These are phyloP conservation scores for Zeuzera pyrina DNA, from an alignment of 2,888 invertebrate species.

Conservation along the genomic window DNA sequence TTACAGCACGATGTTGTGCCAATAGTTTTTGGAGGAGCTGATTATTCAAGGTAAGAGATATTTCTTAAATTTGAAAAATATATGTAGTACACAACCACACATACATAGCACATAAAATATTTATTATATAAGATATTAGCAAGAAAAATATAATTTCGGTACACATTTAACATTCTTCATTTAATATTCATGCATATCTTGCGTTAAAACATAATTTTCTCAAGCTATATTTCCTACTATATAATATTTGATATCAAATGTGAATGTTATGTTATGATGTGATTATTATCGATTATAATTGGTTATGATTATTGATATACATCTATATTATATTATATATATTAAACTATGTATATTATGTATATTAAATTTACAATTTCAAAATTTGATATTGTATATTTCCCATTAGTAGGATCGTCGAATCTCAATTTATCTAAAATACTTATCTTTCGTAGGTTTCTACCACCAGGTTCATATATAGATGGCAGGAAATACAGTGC, in stretches of 20 bases:
- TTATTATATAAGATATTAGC: too few relatives aligned
- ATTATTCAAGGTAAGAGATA: constrained; percentile 65
- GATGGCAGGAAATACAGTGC: constrained; percentile 28
- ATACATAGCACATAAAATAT: too few relatives aligned
- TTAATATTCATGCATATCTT: too few relatives aligned
- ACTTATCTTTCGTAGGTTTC: constrained; percentile 35
- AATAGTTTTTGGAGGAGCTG: constrained; percentile 78
- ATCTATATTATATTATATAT: neutral
- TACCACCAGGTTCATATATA: constrained; percentile 52
- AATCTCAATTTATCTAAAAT: neutral
- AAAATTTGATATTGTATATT: neutral
- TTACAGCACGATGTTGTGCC: constrained; percentile 75
- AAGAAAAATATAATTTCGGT: too few relatives aligned
- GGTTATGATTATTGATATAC: neutral
- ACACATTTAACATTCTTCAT: too few relatives aligned
- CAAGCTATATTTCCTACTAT: too few relatives aligned
- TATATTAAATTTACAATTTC: neutral
- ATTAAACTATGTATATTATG: neutral
- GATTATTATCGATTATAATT: neutral
- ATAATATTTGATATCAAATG: too few relatives aligned
- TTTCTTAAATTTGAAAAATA: neutral
- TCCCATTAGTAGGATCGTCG: neutral
- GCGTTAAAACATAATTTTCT: too few relatives aligned
- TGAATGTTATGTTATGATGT: neutral
- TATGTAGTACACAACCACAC: too few relatives aligned